Base-by-base conservation (phyloP, 2,113 vertebrate species). In the Coptodon bakossiorum region DNA sequence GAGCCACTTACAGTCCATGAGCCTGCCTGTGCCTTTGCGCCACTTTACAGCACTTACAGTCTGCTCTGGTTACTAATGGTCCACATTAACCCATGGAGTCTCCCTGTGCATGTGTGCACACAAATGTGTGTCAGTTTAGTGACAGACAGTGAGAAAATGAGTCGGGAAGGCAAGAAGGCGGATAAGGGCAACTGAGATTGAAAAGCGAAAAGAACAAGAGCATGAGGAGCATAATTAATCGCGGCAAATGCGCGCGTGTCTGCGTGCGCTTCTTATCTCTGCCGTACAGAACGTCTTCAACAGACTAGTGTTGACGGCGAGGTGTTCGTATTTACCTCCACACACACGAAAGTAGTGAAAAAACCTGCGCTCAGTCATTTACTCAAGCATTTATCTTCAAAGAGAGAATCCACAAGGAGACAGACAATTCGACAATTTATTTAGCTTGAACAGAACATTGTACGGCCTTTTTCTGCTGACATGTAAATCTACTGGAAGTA, bases 51-150 rank as follows among this genome's bases (percentile, higher is more conserved):
- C 90, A 86, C 90, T 92, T 87, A 84, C 22, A 86, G 83, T 76
- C 91, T 81, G 81, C 94, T 95, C 90, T 71, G 86, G 89, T 95
- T 95, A 92, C 93, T 94, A 94, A 95, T 92, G 90, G 89, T 80
- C 66, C 61, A 87, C 83, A 87, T 92, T 93, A 86, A 88, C 88
- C 84, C 79, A 27, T 73, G 34, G 29, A 83, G 61, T 85, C 38
- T 52, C 14, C 45, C 22, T 78, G 13, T 82, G 53, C 48, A 50
- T 84, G 73, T 29, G 29, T 50, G 50, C 27, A 78, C 10, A 57
- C 61, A 89, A 50, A 73, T 63, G 36, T 81, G 31, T 36, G 83
- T 59, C 48, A 59, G 63, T 85, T 88, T 34, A 80, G 48, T 31
- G 17, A 82, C 27, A 84, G 71, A 90, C 82, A 88, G 80, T 54